Conservation (phyloP, 1,140 invertebrate genomes). For the Aphelenchoides besseyi region DNA sequence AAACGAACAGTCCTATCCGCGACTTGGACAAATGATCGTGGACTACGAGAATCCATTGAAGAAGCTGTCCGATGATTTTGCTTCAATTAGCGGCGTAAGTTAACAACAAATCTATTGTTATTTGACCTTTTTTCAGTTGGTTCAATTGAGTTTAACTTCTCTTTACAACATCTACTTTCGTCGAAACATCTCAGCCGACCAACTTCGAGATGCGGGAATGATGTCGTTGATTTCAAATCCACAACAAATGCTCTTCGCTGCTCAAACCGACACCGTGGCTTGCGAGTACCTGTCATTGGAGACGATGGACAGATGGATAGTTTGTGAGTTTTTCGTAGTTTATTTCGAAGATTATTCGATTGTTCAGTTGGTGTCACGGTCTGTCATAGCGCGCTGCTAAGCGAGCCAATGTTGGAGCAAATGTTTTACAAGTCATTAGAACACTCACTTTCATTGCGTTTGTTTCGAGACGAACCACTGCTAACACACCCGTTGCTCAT, state of each 20-base stretch:
- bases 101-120: constrained; percentile 10
- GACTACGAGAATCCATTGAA: constrained; percentile 94
- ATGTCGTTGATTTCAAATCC: constrained; percentile 88
- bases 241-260: constrained; percentile 83
- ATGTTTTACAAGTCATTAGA: constrained; percentile 86
- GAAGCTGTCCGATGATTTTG: constrained; percentile 92
- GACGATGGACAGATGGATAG: constrained; percentile 90
- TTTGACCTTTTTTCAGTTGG: constrained; percentile 64
- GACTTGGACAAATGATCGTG: constrained; percentile 91
- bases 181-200: constrained; percentile 85
- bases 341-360: constrained; percentile 28
- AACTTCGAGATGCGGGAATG: constrained; percentile 84
- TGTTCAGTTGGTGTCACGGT: constrained; percentile 79
- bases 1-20: constrained; percentile 84
- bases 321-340: constrained; percentile 69
- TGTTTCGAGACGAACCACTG: constrained; percentile 95
- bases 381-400: constrained; percentile 78
- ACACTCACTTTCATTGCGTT: constrained; percentile 84
- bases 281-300: constrained; percentile 95
- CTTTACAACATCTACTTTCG: constrained; percentile 80
- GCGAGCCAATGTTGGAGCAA: constrained; percentile 72
- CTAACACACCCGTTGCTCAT: constrained; percentile 90
- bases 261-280: constrained; percentile 85
- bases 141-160: constrained; percentile 80
- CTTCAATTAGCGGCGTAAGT: constrained; percentile 78